These are phyloP conservation scores for Lepilemur ruficaudatus DNA, from an alignment of 2,797 vertebrate species.

Conservation along the genomic window DNA sequence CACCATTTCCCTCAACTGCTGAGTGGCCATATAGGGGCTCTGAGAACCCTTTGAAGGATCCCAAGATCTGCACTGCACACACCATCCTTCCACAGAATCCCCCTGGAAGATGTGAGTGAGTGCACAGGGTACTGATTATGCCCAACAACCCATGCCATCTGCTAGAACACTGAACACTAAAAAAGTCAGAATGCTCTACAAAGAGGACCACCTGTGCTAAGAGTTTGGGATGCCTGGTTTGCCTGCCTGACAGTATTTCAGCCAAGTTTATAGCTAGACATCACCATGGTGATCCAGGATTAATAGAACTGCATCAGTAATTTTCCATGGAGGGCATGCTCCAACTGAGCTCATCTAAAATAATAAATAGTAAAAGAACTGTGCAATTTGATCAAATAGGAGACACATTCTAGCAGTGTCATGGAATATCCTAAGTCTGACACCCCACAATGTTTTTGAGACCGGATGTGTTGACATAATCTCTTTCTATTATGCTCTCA, in stretches of 20 bases:
- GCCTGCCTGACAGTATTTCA: neutral
- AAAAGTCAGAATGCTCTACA: neutral
- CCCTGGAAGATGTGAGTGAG: neutral
- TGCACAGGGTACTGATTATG: neutral
- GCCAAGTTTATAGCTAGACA: neutral
- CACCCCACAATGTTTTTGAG: neutral
- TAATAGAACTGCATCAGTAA: neutral
- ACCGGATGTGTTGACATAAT: neutral
- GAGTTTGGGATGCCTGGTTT: neutral
- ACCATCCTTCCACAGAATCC: neutral
- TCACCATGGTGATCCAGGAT: neutral
- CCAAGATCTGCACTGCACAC: neutral
- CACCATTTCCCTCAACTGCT: neutral
- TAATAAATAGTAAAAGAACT: neutral
- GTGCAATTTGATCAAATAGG: neutral
- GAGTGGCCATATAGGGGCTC: neutral
- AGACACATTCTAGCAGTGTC: neutral
- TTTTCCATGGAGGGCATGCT: neutral
- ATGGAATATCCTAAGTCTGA: neutral
- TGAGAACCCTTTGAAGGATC: neutral
- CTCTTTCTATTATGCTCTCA: constrained; percentile 1
- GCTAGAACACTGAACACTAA: neutral
- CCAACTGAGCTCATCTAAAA: neutral
- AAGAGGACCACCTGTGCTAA: neutral
- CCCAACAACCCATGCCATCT: neutral